phyloP scores from a whole-genome alignment of 2,888 invertebrate species.

The Mantis religiosa region DNA sequence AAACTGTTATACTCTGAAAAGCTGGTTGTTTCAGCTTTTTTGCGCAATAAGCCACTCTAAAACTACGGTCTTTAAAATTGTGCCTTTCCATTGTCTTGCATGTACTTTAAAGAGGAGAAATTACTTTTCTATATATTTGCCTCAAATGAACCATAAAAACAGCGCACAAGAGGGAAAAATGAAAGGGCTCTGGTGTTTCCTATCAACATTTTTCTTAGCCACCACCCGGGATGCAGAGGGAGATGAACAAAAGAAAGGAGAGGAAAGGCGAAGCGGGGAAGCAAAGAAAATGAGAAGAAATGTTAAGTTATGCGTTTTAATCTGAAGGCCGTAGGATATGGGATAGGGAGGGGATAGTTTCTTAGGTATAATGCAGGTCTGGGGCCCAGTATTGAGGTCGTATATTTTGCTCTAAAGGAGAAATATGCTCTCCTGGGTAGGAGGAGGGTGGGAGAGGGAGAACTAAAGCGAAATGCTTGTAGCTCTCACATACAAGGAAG shows the following conservation, averaged over 20 bases:
- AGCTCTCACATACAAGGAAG: neutral
- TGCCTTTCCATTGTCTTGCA: too few species aligned
- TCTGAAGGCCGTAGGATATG: neutral
- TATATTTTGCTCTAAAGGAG: conserved; percentile 2
- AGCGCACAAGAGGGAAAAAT: neutral
- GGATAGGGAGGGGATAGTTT: neutral
- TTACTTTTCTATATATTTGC: neutral
- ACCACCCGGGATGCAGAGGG: neutral
- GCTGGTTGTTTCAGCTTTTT: too few species aligned
- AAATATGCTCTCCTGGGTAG: neutral
- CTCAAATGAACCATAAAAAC: neutral
- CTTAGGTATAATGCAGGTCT: neutral
- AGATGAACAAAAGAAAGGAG: neutral
- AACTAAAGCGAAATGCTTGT: neutral
- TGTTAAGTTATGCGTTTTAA: conserved; percentile 28
- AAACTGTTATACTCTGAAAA: too few species aligned
- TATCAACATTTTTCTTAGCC: neutral
- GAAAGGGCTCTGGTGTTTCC: neutral
- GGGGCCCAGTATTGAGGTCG: neutral
- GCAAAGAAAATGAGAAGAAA: conserved; percentile 12
- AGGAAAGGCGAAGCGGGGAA: neutral
- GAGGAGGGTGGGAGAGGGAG: neutral
- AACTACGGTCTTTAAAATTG: too few species aligned
- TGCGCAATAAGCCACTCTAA: too few species aligned
- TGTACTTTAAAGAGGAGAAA: neutral